Conservation (phyloP, 2,888 invertebrate species). For the Liopterus haemorrhoidalis region DNA sequence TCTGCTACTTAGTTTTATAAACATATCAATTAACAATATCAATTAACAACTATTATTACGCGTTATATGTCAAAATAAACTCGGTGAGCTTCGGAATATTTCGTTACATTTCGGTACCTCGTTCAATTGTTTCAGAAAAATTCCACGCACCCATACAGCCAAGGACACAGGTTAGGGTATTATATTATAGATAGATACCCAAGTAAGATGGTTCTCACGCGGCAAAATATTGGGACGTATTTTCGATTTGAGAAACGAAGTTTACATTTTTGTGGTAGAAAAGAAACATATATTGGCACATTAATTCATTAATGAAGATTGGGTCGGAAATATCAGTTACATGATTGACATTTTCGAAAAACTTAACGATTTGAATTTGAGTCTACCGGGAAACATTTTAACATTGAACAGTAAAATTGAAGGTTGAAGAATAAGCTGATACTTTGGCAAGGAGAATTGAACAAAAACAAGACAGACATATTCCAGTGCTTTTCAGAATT, state of each 20-base stretch:
- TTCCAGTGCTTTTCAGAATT: too few relatives aligned
- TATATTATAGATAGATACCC: too few relatives aligned
- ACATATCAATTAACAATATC: too few relatives aligned
- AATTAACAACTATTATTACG: too few relatives aligned
- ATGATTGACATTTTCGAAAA: conserved; percentile 16
- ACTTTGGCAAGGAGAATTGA: background rate
- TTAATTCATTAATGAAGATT: conserved; percentile 1
- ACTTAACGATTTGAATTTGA: conserved; percentile 17
- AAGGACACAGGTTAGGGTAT: too few relatives aligned
- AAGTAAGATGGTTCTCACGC: conserved; percentile 3
- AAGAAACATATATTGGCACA: background rate
- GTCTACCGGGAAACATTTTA: conserved; percentile 2
- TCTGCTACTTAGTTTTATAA: too few relatives aligned
- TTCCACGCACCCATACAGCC: too few relatives aligned
- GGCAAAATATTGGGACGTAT: background rate
- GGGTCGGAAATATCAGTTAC: conserved; percentile 7
- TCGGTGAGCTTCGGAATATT: too few relatives aligned
- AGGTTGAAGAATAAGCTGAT: background rate
- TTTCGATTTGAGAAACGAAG: background rate
- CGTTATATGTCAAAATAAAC: too few relatives aligned
- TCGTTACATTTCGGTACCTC: too few relatives aligned
- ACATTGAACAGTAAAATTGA: background rate
- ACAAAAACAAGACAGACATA: too few relatives aligned
- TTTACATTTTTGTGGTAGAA: conserved; percentile 1
- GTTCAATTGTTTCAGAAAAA: too few relatives aligned